Evolutionary conservation across 2,888 invertebrate species (phyloP).

Genomic region (Frankliniella intonsa): DNA sequence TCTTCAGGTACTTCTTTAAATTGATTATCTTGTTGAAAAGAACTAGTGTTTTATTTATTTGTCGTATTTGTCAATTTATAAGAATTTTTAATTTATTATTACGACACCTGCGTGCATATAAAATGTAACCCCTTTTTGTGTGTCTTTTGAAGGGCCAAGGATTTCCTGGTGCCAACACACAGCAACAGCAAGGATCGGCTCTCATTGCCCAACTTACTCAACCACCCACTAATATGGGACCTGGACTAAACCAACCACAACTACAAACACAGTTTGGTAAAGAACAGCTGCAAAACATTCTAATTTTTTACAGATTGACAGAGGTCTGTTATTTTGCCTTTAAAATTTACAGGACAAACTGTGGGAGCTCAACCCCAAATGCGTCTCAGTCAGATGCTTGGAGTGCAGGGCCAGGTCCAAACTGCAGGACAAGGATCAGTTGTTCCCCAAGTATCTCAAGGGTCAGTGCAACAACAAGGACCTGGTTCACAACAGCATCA

Average conservation of each 20-base stretch:
- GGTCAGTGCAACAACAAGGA: not conserved
- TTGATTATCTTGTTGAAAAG: no score
- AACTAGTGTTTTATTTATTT: no score
- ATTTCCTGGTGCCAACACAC: not conserved
- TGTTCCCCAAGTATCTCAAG: not conserved
- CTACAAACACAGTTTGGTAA: not conserved
- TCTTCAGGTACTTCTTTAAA: no score
- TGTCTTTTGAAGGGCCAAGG: not conserved
- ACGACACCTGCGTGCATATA: no score
- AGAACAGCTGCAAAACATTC: no score
- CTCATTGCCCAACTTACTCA: slow-evolving; percentile 56
- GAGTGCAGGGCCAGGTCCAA: not conserved
- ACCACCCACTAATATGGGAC: slow-evolving; percentile 52
- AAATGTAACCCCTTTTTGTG: no score
- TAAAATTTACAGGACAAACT: not conserved
- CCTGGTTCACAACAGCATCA: not conserved
- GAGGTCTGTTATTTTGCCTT: not conserved
- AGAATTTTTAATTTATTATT: no score
- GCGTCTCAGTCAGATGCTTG: not conserved
- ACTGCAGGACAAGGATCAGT: not conserved
- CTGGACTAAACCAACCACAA: slow-evolving; percentile 33
- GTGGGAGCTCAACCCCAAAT: not conserved
- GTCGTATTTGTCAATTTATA: no score
- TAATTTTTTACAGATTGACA: no score
- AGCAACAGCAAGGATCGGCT: slow-evolving; percentile 49